phyloP scores from a whole-genome alignment of 2,113 vertebrate genomes.

The Leucosticte australis region DNA sequence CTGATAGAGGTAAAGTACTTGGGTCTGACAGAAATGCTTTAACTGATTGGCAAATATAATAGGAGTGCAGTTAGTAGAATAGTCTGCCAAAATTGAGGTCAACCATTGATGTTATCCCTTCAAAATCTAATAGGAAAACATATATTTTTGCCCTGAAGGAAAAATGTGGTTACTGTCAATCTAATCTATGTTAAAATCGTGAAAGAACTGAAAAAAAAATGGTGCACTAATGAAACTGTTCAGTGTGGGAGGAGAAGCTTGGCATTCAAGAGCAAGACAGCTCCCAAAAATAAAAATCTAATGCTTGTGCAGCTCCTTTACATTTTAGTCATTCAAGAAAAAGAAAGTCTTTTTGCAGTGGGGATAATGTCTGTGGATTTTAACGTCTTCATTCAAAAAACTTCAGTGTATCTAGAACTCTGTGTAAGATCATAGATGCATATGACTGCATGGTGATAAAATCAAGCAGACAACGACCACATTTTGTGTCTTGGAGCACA shows the following conservation, averaged over 20 bases:
- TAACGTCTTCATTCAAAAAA: neutral
- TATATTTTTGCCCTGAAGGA: conserved; percentile 7
- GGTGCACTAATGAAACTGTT: neutral
- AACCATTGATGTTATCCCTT: conserved; percentile 34
- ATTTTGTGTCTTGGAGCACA: neutral
- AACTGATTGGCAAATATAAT: conserved; percentile 52
- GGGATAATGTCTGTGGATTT: neutral
- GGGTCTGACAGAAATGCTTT: conserved; percentile 30
- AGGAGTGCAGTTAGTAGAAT: conserved; percentile 14
- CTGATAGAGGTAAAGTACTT: conserved; percentile 40
- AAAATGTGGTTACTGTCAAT: conserved; percentile 24
- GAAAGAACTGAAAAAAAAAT: neutral
- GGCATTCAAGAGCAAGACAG: neutral
- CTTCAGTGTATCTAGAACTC: neutral
- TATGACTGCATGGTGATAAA: neutral
- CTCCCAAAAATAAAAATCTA: neutral
- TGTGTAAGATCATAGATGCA: neutral
- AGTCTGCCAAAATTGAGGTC: conserved; percentile 49
- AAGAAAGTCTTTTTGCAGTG: neutral
- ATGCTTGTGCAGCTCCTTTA: neutral
- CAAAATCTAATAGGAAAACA: conserved; percentile 28
- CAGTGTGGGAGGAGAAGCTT: neutral
- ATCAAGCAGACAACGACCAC: neutral
- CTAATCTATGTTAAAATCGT: conserved; percentile 12
- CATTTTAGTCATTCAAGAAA: neutral